Conservation (phyloP, 2,888 invertebrate species). For the Drosophila pegasa region DNA sequence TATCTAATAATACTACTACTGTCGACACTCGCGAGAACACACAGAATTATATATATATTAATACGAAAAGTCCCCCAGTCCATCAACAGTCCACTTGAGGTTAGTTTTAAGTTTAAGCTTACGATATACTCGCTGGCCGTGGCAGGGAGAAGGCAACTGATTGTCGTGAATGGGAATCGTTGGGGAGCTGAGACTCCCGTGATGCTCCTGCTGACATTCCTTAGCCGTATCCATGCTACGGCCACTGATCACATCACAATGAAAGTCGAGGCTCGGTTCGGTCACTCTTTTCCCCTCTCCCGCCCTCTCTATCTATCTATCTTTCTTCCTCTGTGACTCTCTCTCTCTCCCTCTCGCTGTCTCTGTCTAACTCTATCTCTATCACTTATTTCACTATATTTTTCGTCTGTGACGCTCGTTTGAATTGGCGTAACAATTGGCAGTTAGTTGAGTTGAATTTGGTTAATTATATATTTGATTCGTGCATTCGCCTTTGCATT, state of each 20-base stretch:
- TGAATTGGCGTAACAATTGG: slow-evolving; percentile 70
- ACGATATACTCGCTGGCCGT: slow-evolving; percentile 27
- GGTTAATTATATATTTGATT: slow-evolving; percentile 60
- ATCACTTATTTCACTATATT: slow-evolving; percentile 20
- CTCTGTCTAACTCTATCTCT: slow-evolving; percentile 9
- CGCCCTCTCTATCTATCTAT: slow-evolving; percentile 1
- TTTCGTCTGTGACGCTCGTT: slow-evolving; percentile 37
- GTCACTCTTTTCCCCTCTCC: slow-evolving; percentile 26
- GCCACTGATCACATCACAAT: slow-evolving; percentile 20
- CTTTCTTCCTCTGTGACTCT: background rate
- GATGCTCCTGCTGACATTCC: slow-evolving; percentile 9
- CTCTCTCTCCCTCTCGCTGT: slow-evolving; percentile 6
- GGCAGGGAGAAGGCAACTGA: slow-evolving; percentile 4
- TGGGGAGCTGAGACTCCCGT: background rate
- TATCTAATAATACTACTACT: slow-evolving; percentile 44
- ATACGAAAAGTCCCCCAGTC: slow-evolving; percentile 47
- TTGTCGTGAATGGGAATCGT: slow-evolving; percentile 4
- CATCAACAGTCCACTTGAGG: slow-evolving; percentile 45
- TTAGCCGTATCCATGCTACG: background rate
- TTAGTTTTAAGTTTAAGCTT: slow-evolving; percentile 59
- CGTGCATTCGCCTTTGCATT: slow-evolving; percentile 30
- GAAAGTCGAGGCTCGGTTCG: slow-evolving; percentile 37
- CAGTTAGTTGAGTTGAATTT: slow-evolving; percentile 56
- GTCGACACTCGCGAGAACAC: slow-evolving; percentile 54
- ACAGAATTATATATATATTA: slow-evolving; percentile 24